Conservation (phyloP, 2,797 vertebrate species). For the Melanogrammus aeglefinus region DNA sequence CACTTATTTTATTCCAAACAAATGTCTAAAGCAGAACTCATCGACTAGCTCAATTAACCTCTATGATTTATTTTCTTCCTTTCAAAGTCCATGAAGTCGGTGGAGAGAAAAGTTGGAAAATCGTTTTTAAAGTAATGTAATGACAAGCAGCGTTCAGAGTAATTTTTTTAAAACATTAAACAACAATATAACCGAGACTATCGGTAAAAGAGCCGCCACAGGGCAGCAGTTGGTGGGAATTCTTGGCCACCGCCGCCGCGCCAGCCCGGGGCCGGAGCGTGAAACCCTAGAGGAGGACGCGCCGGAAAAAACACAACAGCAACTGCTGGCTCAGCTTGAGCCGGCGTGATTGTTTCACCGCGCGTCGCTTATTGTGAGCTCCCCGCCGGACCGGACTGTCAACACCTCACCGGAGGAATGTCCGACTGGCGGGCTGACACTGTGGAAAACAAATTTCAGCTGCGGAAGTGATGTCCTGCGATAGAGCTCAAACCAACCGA, state of each 20-base stretch:
- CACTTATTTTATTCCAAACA: not conserved
- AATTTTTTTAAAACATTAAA: too few species aligned
- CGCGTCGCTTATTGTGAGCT: conserved; percentile 62
- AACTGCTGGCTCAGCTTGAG: conserved; percentile 70
- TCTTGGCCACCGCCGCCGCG: conserved; percentile 36
- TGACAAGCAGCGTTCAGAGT: too few species aligned
- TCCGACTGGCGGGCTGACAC: conserved; percentile 28
- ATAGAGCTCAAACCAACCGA: not conserved
- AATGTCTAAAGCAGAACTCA: not conserved
- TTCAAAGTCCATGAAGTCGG: not conserved
- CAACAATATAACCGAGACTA: conserved; percentile 16
- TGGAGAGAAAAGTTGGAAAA: not conserved
- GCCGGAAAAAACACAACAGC: conserved; percentile 40
- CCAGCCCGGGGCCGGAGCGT: conserved; percentile 33
- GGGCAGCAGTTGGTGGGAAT: conserved; percentile 36
- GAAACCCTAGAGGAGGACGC: conserved; percentile 36
- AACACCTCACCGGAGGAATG: conserved; percentile 64
- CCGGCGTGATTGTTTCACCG: conserved; percentile 58
- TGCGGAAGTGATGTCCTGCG: not conserved
- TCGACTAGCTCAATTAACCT: not conserved
- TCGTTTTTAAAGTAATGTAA: not conserved
- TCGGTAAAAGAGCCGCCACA: conserved; percentile 33
- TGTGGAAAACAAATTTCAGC: conserved; percentile 26
- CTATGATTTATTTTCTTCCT: too few species aligned
- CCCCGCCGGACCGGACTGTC: conserved; percentile 49